Evolutionary conservation across 2,888 invertebrate genomes (phyloP).

Genomic region (Acleris cristana): DNA sequence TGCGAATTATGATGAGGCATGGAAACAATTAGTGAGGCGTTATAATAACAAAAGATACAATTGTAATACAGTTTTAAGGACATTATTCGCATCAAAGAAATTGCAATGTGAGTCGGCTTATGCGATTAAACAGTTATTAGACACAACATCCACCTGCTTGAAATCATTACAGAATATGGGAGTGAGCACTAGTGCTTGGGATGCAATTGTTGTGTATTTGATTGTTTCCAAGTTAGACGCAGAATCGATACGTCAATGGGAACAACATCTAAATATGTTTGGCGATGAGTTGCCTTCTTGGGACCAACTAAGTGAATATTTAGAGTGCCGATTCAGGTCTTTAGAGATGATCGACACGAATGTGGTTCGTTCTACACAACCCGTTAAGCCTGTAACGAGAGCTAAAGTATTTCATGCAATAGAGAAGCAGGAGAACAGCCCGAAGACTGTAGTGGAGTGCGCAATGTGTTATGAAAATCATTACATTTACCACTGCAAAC

Average conservation of each 20-base stretch:
- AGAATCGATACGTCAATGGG: slow-evolving; percentile 13
- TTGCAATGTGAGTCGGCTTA: slow-evolving; percentile 35
- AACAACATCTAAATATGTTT: slow-evolving; percentile 4
- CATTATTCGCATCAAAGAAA: slow-evolving; percentile 36
- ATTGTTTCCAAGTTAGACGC: slow-evolving; percentile 8
- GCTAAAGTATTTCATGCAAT: slow-evolving; percentile 6
- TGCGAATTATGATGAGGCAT: slow-evolving; percentile 41
- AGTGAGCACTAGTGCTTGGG: slow-evolving; percentile 5
- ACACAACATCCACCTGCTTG: slow-evolving; percentile 14
- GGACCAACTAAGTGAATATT: slow-evolving; percentile 1
- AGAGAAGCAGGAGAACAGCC: slow-evolving; percentile 2
- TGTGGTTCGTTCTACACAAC: background rate
- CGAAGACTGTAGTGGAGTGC: background rate
- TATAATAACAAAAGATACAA: slow-evolving; percentile 43
- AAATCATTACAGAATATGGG: slow-evolving; percentile 18
- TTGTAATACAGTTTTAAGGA: slow-evolving; percentile 40
- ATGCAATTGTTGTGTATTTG: slow-evolving; percentile 2
- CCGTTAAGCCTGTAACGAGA: background rate
- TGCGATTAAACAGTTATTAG: slow-evolving; percentile 5
- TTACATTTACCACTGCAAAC: slow-evolving; percentile 4
- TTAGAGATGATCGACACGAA: slow-evolving; percentile 18
- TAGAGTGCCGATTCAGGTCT: slow-evolving; percentile 11
- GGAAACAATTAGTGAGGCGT: slow-evolving; percentile 38
- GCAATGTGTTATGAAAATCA: slow-evolving; percentile 7
- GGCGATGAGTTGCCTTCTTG: slow-evolving; percentile 9